Evolutionary conservation across 2,797 vertebrate species (phyloP), one percentile per base, ranked within the genome.

Genomic region (Mus caroli): DNA sequence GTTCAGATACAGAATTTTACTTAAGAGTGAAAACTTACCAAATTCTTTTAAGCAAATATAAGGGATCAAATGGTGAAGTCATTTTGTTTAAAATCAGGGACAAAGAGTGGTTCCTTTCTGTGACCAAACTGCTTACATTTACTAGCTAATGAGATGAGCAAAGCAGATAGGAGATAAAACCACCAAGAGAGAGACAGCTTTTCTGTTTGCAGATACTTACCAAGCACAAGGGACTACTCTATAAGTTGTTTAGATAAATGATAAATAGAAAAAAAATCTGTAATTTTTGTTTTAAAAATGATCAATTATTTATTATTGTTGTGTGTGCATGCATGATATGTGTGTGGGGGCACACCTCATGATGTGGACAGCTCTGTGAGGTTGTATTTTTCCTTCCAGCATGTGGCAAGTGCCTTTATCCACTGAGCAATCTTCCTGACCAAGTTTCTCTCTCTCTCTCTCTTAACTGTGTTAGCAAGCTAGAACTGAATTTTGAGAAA

Each of bases 11-110:
- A 94, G 6, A 69, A 76, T 92, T 67, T 91, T 80, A 83, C 54
- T 73, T 87, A 79, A 78, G 62, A 15, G 20, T 62, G 50, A 78
- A 77, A 93, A 73, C 37, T 26, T 46, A 62, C 73, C 9, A 69
- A 37, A 80, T 88, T 87, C 8, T 94, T 77, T 64, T 83, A 62
- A 78, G 76, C 58, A 94, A 95, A 64, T 92, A 43, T 20, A 87
- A 93, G 11, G 19, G 31, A 17, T 78, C 50, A 34, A 95, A 67
- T 64, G 46, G 50, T 54, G 15, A 78, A 46, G 34, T 92, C 62
- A 94, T 83, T 94, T 91, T 94, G 43, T 90, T 90, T 95, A 64
- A 94, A 94, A 60, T 89, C 6, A 58, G 50, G 20, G 91, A 62
- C 6, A 90, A 82, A 80, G n/a, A 82, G 15, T 22, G 28, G 4